A percentile compares a stretch with the other conserved stretches of the same genome.
Conservation (phyloP, 2,797 vertebrate genomes). For the Halcyon smyrnensis region DNA sequence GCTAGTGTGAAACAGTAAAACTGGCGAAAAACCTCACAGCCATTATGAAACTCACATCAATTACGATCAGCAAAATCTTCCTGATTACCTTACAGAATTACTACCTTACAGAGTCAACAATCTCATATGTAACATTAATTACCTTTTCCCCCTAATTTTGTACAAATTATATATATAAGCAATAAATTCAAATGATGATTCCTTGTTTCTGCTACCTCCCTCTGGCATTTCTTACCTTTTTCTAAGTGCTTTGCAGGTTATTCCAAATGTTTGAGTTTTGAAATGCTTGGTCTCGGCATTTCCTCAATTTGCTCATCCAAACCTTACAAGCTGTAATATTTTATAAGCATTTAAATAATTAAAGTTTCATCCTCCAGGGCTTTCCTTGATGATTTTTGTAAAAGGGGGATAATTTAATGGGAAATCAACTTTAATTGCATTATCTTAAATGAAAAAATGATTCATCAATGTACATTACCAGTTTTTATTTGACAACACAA, state of each 20-base stretch:
- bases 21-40: background rate
- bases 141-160: background rate
- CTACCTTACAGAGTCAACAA: background rate
- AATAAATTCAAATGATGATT: background rate
- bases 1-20: background rate
- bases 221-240: conserved; percentile 1
- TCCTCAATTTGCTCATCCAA: conserved; percentile 21
- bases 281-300: conserved; percentile 17
- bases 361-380: conserved; percentile 19
- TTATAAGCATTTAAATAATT: conserved; percentile 58
- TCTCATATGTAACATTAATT: background rate
- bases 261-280: conserved; percentile 44
- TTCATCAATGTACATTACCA: conserved; percentile 32
- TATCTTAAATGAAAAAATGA: conserved; percentile 43
- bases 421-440: conserved; percentile 56
- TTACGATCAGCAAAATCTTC: background rate
- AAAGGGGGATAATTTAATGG: conserved; percentile 19
- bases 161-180: background rate
- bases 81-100: background rate
- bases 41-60: background rate
- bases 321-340: conserved; percentile 17
- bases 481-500: conserved; percentile 39
- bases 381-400: conserved; percentile 34
- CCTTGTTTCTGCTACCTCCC: background rate
- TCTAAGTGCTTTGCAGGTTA: background rate